A percentile compares a stretch with the other conserved stretches of the same genome.
These are phyloP conservation scores for Cygnus atratus DNA, from an alignment of 2,113 vertebrate genomes.

Conservation along the genomic window DNA sequence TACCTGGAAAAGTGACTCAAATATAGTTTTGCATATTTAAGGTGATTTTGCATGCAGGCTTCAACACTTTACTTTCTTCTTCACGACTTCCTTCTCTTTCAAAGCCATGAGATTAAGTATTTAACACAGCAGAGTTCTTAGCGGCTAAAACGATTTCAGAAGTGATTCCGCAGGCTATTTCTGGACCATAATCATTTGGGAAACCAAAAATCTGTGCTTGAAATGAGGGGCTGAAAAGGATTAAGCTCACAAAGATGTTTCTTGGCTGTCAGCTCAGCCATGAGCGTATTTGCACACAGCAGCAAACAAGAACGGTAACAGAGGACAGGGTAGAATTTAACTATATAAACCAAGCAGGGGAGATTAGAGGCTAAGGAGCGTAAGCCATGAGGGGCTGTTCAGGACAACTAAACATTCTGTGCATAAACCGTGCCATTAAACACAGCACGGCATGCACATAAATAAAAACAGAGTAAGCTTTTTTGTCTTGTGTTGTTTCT, in stretches of 20 bases:
- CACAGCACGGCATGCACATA: neutral
- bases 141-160: neutral
- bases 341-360: neutral
- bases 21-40: neutral
- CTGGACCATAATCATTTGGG: neutral
- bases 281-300: neutral
- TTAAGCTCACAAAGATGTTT: neutral
- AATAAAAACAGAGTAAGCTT: neutral
- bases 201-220: conserved; percentile 7
- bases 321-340: neutral
- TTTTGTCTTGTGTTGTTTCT: neutral
- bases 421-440: neutral
- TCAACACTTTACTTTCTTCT: neutral
- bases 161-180: neutral
- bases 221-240: neutral
- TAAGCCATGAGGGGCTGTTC: neutral
- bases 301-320: neutral
- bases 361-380: neutral
- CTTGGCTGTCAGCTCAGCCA: neutral
- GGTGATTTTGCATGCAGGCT: neutral
- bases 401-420: neutral
- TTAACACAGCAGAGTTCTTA: neutral
- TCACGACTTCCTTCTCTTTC: neutral
- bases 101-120: neutral
- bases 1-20: neutral